Evolutionary conservation across 2,888 invertebrate genomes (phyloP).

Genomic region (Morpho helenor): DNA sequence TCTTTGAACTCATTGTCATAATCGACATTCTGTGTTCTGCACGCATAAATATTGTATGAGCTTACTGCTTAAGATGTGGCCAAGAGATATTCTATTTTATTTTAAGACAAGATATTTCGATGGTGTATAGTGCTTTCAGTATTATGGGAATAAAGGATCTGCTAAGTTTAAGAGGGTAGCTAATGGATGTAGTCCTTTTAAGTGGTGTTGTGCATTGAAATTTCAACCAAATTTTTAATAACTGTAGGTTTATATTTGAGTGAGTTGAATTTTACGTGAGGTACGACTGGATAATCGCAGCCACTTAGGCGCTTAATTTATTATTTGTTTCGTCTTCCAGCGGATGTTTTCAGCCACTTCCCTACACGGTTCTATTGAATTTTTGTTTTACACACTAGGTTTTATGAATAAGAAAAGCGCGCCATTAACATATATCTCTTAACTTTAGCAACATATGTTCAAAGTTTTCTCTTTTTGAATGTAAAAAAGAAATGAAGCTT

Average conservation of each 20-base stretch:
- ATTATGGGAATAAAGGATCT: slow-evolving; percentile 30
- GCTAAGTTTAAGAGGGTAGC: slow-evolving; percentile 29
- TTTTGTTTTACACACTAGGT: slow-evolving; percentile 23
- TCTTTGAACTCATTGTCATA: slow-evolving; percentile 35
- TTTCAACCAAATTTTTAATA: slow-evolving; percentile 14
- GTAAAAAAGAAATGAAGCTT: too few species aligned
- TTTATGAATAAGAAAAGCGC: slow-evolving; percentile 12
- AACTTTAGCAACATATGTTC: background rate
- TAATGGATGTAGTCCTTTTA: slow-evolving; percentile 30
- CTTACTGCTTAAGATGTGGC: slow-evolving; percentile 51
- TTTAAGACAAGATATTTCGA: slow-evolving; percentile 35
- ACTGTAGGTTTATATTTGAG: slow-evolving; percentile 14
- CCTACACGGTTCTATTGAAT: slow-evolving; percentile 18
- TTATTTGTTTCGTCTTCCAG: slow-evolving; percentile 33
- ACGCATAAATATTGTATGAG: slow-evolving; percentile 68
- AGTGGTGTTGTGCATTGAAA: slow-evolving; percentile 8
- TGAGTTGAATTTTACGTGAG: slow-evolving; percentile 11
- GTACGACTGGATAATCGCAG: slow-evolving; percentile 29
- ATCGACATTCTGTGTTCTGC: slow-evolving; percentile 65
- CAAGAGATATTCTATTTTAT: slow-evolving; percentile 49
- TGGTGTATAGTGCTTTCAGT: slow-evolving; percentile 30
- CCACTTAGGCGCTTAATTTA: slow-evolving; percentile 33
- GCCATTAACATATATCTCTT: slow-evolving; percentile 9
- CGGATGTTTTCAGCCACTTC: slow-evolving; percentile 28
- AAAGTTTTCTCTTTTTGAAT: too few species aligned